Base-by-base conservation (phyloP, 1,140 invertebrate species). In the Neuroterus valhalla region DNA sequence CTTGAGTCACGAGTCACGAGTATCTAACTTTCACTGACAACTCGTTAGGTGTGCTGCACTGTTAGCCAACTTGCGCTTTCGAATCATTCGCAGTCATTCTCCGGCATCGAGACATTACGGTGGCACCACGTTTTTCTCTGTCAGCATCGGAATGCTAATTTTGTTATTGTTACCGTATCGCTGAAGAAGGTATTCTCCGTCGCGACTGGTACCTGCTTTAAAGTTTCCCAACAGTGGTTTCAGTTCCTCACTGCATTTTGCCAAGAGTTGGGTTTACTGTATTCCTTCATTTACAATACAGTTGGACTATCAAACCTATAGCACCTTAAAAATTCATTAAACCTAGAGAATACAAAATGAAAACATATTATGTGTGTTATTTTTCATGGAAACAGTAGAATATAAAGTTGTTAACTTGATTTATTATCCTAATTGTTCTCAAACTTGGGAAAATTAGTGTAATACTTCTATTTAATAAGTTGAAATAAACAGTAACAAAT, bases 81-180 rank as follows among this genome's bases (percentile, higher is more conserved):
- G 78, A 87, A 80, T 86, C 84, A 87, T 88, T 88, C 85, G 81
- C 87, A 87, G 87, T 88, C 85, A 87, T 86, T 86, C 82, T 82
- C 80, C 78, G 82, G 79, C 83, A 82, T 79, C 78, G 80, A 81
- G 72, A 81, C 80, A 79, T 76, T 66, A 66, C 81, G 76, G 83
- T 71, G 76, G 69, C 48, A 72, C 46, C 66, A 67, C 50, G 0
- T 66, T 44, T 5, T 38, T 38, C 66, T 74, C 73, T 71, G 46
- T 50, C 48, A 70, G 67, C 23, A 55, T 72, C 42, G 26, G n/a
- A 48, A 42, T 31, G 19, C n/a, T 10, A 14, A 55, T 23, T 14
- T 26, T 52, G 0, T 23, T 12, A 12, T 31, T 26, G 15, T 23
- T 55, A 14, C 23, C 23, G 3, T 26, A 55, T 26, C 23, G 21